Evolutionary conservation across 1,140 invertebrate species (phyloP).

Genomic region (Mamestra configurata): DNA sequence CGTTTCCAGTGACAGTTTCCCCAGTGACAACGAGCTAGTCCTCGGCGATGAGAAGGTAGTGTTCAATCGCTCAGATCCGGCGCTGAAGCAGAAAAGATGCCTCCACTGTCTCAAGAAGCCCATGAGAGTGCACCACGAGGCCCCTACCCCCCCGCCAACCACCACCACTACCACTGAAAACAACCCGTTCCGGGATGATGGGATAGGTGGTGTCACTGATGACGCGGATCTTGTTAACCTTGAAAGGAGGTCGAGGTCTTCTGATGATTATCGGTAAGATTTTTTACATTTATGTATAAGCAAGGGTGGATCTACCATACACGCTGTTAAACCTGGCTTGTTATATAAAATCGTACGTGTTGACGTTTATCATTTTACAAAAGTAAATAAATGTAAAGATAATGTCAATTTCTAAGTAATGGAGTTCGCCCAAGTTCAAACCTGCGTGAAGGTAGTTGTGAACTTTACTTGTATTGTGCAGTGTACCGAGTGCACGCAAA

Average conservation of each 20-base stretch:
- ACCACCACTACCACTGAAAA: constrained; percentile 54
- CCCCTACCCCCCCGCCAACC: constrained; percentile 32
- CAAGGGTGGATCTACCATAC: too few species aligned
- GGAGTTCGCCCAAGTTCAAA: too few species aligned
- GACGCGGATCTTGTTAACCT: background rate
- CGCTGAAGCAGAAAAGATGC: constrained; percentile 62
- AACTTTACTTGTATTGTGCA: too few species aligned
- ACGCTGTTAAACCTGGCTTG: too few species aligned
- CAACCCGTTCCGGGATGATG: background rate
- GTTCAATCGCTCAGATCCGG: constrained; percentile 64
- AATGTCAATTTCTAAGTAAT: too few species aligned
- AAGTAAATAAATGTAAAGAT: too few species aligned
- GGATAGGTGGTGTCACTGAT: background rate
- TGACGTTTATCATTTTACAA: too few species aligned
- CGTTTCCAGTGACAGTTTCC: constrained; percentile 72
- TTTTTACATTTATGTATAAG: background rate
- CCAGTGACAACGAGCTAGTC: constrained; percentile 68
- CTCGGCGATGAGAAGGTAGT: constrained; percentile 69
- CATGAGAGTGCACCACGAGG: constrained; percentile 56
- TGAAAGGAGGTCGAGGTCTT: background rate
- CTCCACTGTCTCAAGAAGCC: constrained; percentile 65
- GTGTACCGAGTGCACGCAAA: too few species aligned
- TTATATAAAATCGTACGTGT: too few species aligned
- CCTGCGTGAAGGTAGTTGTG: too few species aligned
- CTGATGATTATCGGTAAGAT: background rate